Evolutionary conservation across 2,888 invertebrate genomes (phyloP), one percentile per base, ranked within the genome.

Genomic region (Diarsia rubi): DNA sequence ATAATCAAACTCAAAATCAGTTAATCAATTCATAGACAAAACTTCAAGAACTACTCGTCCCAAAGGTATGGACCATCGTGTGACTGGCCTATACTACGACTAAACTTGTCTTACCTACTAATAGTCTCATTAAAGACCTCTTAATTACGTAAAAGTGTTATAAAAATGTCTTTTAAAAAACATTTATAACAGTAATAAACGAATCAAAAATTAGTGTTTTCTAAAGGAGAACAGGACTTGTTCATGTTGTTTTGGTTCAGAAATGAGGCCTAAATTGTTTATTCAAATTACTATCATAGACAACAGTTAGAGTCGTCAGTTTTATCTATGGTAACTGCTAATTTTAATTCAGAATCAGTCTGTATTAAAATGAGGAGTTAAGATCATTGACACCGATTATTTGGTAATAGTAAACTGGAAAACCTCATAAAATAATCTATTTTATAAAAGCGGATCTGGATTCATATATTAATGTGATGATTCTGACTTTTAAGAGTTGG

Each of bases 221-320:
- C 1, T 4, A 42, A 19, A 31, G 21, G 12, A 54, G 14, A 75
- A 42, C 27, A 14, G 12, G 12, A 27, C 27, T 42, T 27, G 37
- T 37, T 2, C 9, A n/a, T 8, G 21, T 2, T n/a, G 45, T n/a
- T 60, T 27, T 19, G 14, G 47, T 57, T 47, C 37, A 37, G 4
- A 45, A 11, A 44, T 31, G 27, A 47, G 4, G 47, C 37, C 42
- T 49, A 21, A 16, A 11, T 24, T 64, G 21, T 45, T 47, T 59
- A 75, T 75, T 75, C 4, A 54, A 57, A 76, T 69, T 44, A 42
- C 47, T 27, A 8, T 19, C 42, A 21, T 44, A 24, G 16, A 5
- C 24, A 63, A 57, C 64, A 31, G 73, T 73, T 49, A 42, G 4
- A 9, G 8, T 5, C 73, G 52, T 72, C 52, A 63, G 54, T 42